phyloP scores from a whole-genome alignment of 2,113 vertebrate species.

The Argyrosomus japonicus region DNA sequence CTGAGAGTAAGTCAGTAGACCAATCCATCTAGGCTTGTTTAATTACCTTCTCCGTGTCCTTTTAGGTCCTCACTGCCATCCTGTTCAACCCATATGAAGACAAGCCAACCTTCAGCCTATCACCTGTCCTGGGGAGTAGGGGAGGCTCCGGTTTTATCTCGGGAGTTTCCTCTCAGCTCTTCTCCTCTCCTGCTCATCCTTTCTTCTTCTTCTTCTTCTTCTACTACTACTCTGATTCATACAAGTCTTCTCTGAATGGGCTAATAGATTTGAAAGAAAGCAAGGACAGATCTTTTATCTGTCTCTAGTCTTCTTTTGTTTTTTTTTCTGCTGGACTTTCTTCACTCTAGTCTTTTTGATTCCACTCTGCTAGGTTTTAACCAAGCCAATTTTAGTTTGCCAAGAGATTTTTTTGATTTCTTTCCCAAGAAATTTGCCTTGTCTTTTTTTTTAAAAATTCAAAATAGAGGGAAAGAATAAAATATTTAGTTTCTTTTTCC shows the following conservation, averaged over 20 bases:
- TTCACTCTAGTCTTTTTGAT: background rate
- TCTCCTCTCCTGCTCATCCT: conserved; percentile 35
- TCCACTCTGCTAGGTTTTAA: background rate
- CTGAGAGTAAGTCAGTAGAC: background rate
- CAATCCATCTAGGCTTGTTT: too few species aligned
- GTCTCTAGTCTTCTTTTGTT: background rate
- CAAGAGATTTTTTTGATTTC: conserved; percentile 19
- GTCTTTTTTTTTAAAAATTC: background rate
- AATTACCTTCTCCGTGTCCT: background rate
- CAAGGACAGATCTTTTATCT: conserved; percentile 57
- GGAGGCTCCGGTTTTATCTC: conserved; percentile 55
- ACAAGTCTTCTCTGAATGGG: conserved; percentile 73
- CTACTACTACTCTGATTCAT: conserved; percentile 30
- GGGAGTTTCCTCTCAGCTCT: conserved; percentile 54
- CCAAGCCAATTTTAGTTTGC: conserved; percentile 46
- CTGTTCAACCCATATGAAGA: conserved; percentile 78
- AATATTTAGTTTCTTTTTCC: background rate
- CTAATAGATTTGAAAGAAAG: conserved; percentile 60
- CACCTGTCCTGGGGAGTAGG: conserved; percentile 59
- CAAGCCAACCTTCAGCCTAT: conserved; percentile 66
- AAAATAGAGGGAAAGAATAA: background rate
- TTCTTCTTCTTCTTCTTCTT: conserved; percentile 40
- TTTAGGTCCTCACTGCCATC: conserved; percentile 70
- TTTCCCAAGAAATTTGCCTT: background rate
- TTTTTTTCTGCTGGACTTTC: background rate